These are phyloP conservation scores for Maniola jurtina DNA, from an alignment of 1,140 invertebrate genomes.

Conservation along the genomic window DNA sequence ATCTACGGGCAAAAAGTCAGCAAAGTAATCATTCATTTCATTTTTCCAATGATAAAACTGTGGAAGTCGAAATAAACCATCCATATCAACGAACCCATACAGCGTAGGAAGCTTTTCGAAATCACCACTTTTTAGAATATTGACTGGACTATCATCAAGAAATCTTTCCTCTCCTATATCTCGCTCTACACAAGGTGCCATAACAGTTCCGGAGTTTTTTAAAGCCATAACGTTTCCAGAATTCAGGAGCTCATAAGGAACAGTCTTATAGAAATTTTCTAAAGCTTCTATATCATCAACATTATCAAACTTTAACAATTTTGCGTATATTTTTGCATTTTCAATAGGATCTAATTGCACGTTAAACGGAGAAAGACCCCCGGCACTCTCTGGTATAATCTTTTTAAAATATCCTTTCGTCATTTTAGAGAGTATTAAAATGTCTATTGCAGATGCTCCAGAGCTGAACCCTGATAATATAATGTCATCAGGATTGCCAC, in stretches of 20 bases:
- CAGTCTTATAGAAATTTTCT: conserved; percentile 2
- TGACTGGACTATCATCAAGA: conserved; percentile 29
- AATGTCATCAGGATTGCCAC: conserved; percentile 52
- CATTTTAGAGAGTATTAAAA: conserved; percentile 45
- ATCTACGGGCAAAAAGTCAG: conserved; percentile 36
- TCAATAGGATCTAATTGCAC: conserved; percentile 46
- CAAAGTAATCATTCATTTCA: conserved; percentile 35
- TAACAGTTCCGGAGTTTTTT: conserved; percentile 14
- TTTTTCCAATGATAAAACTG: conserved; percentile 25
- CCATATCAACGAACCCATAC: conserved; percentile 33
- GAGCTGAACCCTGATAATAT: conserved; percentile 48
- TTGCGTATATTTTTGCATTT: conserved; percentile 43
- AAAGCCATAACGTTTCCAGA: not conserved
- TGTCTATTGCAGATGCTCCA: conserved; percentile 42
- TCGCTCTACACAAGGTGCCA: conserved; percentile 34
- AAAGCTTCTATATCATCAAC: not conserved
- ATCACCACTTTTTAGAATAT: conserved; percentile 33
- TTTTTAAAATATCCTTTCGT: conserved; percentile 51
- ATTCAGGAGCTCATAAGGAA: not conserved
- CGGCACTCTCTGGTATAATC: conserved; percentile 44
- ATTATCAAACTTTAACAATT: conserved; percentile 20
- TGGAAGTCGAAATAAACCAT: conserved; percentile 23
- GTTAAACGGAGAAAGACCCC: conserved; percentile 29
- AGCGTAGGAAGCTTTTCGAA: conserved; percentile 31
- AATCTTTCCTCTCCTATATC: conserved; percentile 31